Evolutionary conservation across 2,797 vertebrate genomes (phyloP), one percentile per base, ranked within the genome.

Genomic region (Falco peregrinus): DNA sequence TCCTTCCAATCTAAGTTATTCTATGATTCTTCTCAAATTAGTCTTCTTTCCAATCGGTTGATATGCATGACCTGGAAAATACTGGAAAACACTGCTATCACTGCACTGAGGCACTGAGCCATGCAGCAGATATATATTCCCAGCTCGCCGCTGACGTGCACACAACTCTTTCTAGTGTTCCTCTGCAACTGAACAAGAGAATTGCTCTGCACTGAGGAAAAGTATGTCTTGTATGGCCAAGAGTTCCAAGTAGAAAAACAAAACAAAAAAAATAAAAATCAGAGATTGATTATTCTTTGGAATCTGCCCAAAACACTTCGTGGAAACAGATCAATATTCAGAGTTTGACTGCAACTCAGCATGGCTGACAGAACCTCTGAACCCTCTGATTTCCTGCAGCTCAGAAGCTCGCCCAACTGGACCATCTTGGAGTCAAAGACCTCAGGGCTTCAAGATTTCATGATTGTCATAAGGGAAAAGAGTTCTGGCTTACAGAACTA

Each of bases 51-150:
- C 63, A 88, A 92, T 1, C 61, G 54, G 87, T 83, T 94, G 73
- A 83, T 91, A 89, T 60, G 84, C 79, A 89, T 96, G 94, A 96
- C 89, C 82, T 90, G 90, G 73, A 94, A 95, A 94, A 84, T 59
- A 87, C 83, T 93, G 76, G 61, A 73, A 82, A 88, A 80, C 28
- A 81, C 73, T 84, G 70, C 85, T 89, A 88, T 89, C 60, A n/a
- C 83, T 89, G 88, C 93, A 83, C 48, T 83, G 87, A 95, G 82
- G 87, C 95, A 96, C 51, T 91, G 95, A 96, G 83, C 89, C 94
- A 90, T 94, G 86, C 54, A 88, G 61, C 45, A 86, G 71, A 73
- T 94, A 26, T 29, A 47, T 84, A 92, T 87, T 91, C 87, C 87
- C 95, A 94, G 75, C 47, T 93, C 87, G 80, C 84, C 1, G 2